Percentiles rank a stretch among this genome's conserved stretches.
phyloP scores from a whole-genome alignment of 2,113 vertebrate genomes.

The Lichenostomus cassidix region DNA sequence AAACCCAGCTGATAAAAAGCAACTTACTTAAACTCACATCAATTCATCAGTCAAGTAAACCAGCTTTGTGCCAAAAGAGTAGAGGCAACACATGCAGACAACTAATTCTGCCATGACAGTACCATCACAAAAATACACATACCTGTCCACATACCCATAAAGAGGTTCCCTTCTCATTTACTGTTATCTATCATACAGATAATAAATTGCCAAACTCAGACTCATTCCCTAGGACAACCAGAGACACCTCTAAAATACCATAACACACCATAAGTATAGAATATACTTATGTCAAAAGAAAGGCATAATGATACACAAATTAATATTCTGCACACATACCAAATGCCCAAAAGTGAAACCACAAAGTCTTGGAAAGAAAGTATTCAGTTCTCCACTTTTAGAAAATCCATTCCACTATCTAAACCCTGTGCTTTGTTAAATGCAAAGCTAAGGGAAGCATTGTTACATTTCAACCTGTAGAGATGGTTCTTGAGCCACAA shows the following conservation, averaged over 20 bases:
- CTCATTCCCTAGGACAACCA: not conserved
- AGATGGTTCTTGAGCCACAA: not conserved
- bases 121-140: not conserved
- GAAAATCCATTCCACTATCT: not conserved
- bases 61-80: not conserved
- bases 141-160: not conserved
- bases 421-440: not conserved
- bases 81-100: not conserved
- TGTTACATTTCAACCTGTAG: not conserved
- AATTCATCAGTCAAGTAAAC: not conserved
- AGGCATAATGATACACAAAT: not conserved
- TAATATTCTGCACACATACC: not conserved
- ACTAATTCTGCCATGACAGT: not conserved
- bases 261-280: not conserved
- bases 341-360: not conserved
- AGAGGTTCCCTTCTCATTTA: not conserved
- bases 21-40: not conserved
- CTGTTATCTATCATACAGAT: not conserved
- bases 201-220: not conserved
- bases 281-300: not conserved
- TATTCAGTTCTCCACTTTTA: not conserved
- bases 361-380: not conserved
- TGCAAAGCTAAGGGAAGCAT: not conserved
- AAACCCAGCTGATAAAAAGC: not conserved
- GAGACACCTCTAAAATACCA: not conserved